Percentiles rank a stretch among this genome's conserved stretches.
Conservation (phyloP, 2,113 vertebrate species). For the Rhinolophus sinicus region DNA sequence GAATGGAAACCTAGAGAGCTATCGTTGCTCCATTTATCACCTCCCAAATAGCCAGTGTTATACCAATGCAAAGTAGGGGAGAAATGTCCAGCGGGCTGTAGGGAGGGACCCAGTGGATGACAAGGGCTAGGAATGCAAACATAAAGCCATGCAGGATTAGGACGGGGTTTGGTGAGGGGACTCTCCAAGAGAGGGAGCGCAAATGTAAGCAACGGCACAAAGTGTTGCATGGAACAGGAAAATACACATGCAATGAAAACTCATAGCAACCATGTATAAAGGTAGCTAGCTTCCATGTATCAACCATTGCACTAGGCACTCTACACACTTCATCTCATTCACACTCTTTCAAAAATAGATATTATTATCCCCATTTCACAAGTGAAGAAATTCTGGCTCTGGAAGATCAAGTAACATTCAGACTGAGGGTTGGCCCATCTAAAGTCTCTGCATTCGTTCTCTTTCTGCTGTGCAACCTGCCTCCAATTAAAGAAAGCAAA, state of each 20-base stretch:
- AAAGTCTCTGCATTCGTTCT: background rate
- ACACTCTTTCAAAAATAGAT: background rate
- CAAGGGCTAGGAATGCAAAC: background rate
- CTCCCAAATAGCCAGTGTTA: background rate
- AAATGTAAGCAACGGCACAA: background rate
- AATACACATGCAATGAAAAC: background rate
- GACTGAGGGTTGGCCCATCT: background rate
- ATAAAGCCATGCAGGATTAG: background rate
- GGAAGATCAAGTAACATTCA: background rate
- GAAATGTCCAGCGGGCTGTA: background rate
- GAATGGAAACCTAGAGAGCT: background rate
- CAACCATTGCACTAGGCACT: too few species aligned
- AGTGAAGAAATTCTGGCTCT: background rate
- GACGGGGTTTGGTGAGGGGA: background rate
- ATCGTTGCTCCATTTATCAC: background rate
- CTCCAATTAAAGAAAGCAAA: background rate
- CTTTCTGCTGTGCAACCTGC: background rate
- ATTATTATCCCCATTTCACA: background rate
- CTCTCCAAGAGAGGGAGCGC: background rate
- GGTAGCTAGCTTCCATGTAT: background rate
- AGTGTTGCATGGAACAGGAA: background rate
- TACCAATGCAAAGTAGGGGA: background rate
- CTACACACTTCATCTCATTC: background rate
- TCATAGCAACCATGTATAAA: background rate
- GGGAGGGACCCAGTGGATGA: background rate